Percentiles rank a stretch among this genome's conserved stretches.
These are phyloP conservation scores for Psylliodes chrysocephalus DNA, from an alignment of 2,888 invertebrate genomes.

Conservation along the genomic window DNA sequence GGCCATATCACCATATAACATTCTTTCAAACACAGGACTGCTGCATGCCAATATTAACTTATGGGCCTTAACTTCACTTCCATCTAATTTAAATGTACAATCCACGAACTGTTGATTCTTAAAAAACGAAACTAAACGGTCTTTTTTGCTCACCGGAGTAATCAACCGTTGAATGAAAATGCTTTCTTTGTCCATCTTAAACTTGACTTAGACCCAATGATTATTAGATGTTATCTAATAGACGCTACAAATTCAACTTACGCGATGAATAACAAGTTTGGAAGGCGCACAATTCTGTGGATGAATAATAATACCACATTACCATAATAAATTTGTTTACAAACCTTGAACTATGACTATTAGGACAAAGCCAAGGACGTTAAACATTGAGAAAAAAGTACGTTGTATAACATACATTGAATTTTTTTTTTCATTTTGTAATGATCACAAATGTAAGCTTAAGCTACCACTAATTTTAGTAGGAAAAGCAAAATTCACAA, in stretches of 20 bases:
- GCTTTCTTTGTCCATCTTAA: slow-evolving; percentile 38
- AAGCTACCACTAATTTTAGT: too few species aligned
- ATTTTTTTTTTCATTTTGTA: too few species aligned
- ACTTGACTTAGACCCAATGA: slow-evolving; percentile 5
- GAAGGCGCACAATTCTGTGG: slow-evolving; percentile 34
- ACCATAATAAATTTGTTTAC: slow-evolving; percentile 44
- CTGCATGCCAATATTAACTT: slow-evolving; percentile 72
- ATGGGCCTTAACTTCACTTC: slow-evolving; percentile 69
- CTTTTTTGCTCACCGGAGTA: slow-evolving; percentile 31
- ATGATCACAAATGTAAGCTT: too few species aligned
- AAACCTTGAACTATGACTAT: slow-evolving; percentile 52
- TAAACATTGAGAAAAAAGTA: slow-evolving; percentile 5
- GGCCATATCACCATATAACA: slow-evolving; percentile 73
- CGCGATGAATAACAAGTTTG: slow-evolving; percentile 24
- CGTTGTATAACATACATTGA: background rate
- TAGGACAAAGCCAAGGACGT: slow-evolving; percentile 54
- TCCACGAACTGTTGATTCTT: slow-evolving; percentile 58
- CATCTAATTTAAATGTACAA: slow-evolving; percentile 69
- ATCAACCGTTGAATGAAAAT: slow-evolving; percentile 29
- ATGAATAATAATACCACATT: slow-evolving; percentile 33
- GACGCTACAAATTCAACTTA: slow-evolving; percentile 25
- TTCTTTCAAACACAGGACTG: slow-evolving; percentile 76
- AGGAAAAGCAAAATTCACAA: too few species aligned
- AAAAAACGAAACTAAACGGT: slow-evolving; percentile 35
- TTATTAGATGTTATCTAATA: background rate